Percentiles rank a stretch among this genome's conserved stretches.
Conservation (phyloP, 2,888 invertebrate species). For the Sycophila texana region DNA sequence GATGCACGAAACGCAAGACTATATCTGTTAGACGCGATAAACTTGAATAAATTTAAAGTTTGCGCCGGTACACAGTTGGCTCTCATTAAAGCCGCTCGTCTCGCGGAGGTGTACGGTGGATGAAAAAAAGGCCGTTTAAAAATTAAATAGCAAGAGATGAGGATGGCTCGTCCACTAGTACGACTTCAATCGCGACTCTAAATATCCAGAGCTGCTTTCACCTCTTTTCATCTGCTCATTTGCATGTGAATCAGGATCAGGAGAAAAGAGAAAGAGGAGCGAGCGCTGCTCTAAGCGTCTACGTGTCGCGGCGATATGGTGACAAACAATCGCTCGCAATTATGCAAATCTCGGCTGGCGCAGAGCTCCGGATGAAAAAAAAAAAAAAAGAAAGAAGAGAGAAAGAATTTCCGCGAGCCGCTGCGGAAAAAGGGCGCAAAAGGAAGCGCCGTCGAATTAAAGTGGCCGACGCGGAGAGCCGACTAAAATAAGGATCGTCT, state of each 20-base stretch:
- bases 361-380: constrained; percentile 62
- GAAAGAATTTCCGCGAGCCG: constrained; percentile 20
- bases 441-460: constrained; percentile 25
- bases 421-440: constrained; percentile 14
- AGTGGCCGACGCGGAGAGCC: background rate
- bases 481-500: constrained; percentile 49
- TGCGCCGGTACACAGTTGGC: constrained; percentile 34
- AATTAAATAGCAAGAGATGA: constrained; percentile 56
- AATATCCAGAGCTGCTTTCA: constrained; percentile 60
- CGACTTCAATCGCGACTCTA: constrained; percentile 63
- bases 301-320: constrained; percentile 67
- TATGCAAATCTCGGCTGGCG: constrained; percentile 70
- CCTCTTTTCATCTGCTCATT: constrained; percentile 63
- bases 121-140: constrained; percentile 22
- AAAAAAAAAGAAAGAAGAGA: constrained; percentile 7
- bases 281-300: constrained; percentile 64
- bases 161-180: constrained; percentile 59
- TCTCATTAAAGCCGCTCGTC: constrained; percentile 27
- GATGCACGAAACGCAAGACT: background rate
- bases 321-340: constrained; percentile 73
- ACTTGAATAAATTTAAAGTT: constrained; percentile 46
- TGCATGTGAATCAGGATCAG: constrained; percentile 73
- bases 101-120: background rate
- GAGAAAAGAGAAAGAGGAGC: constrained; percentile 56
- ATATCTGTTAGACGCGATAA: constrained; percentile 40